These are phyloP conservation scores for Mustela nigripes DNA, from an alignment of 2,113 vertebrate species.

Conservation along the genomic window DNA sequence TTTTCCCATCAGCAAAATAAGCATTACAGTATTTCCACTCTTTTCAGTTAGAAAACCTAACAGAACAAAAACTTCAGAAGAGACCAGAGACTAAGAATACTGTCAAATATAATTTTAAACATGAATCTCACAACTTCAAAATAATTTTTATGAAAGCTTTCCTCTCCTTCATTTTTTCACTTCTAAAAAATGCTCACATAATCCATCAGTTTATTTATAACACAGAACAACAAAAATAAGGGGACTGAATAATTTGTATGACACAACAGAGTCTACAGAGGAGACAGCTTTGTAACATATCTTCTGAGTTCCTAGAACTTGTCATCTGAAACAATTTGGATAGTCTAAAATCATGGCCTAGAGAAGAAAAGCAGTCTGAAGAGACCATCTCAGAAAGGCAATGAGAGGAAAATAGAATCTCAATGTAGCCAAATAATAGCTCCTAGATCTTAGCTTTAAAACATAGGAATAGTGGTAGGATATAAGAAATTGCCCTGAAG, in stretches of 20 bases:
- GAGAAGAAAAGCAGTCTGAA: not conserved
- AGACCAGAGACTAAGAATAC: not conserved
- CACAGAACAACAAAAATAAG: constrained; percentile 15
- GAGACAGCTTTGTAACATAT: not conserved
- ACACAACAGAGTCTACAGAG: not conserved
- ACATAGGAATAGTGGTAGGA: not conserved
- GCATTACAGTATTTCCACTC: not conserved
- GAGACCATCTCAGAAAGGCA: not conserved
- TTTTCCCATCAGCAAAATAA: not conserved
- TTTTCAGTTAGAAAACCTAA: constrained; percentile 17
- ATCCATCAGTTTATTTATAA: not conserved
- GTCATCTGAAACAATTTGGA: not conserved
- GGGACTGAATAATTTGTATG: not conserved
- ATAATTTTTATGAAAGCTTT: constrained; percentile 27
- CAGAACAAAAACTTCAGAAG: not conserved
- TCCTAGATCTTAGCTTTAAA: not conserved
- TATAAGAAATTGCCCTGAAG: not conserved
- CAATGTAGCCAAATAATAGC: not conserved
- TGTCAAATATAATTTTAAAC: not conserved
- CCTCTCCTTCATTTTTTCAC: not conserved
- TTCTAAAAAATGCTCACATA: not conserved
- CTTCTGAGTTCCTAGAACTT: not conserved
- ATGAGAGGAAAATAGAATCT: not conserved
- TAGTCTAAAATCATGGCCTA: not conserved
- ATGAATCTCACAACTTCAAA: not conserved